These are phyloP conservation scores for Rhodophaea formosa DNA, from an alignment of 2,888 invertebrate genomes.

Conservation along the genomic window DNA sequence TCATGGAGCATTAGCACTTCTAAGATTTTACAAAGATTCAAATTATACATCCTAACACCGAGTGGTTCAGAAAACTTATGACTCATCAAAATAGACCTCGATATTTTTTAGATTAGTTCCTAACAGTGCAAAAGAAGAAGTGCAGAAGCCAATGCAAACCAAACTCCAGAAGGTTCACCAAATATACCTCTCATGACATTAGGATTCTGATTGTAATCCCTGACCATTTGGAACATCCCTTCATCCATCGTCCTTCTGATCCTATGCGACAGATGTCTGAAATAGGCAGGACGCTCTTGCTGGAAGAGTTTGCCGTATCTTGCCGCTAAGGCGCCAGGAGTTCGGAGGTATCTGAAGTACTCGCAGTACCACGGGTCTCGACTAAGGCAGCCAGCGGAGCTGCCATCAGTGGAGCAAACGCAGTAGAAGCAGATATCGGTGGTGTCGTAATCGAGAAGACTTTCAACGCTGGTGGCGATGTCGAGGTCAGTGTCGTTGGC, in stretches of 20 bases:
- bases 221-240: slow-evolving; percentile 53
- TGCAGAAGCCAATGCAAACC: slow-evolving; percentile 1
- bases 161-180: slow-evolving; percentile 26
- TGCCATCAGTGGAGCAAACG: slow-evolving; percentile 50
- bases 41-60: too few relatives aligned
- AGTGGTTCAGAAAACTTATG: too few relatives aligned
- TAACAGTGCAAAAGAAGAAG: not conserved
- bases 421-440: slow-evolving; percentile 54
- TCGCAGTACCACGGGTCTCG: slow-evolving; percentile 56
- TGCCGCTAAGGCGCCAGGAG: slow-evolving; percentile 35
- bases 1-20: too few relatives aligned
- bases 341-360: slow-evolving; percentile 46
- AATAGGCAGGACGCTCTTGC: slow-evolving; percentile 61
- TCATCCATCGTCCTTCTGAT: slow-evolving; percentile 66
- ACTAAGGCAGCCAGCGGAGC: slow-evolving; percentile 42
- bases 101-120: too few relatives aligned
- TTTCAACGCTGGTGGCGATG: slow-evolving; percentile 40
- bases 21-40: too few relatives aligned
- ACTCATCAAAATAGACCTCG: too few relatives aligned
- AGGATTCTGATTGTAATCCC: slow-evolving; percentile 54
- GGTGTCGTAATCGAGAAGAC: slow-evolving; percentile 50
- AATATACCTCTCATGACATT: slow-evolving; percentile 25
- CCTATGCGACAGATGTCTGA: slow-evolving; percentile 57
- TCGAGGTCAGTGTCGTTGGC: slow-evolving; percentile 58
- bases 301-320: slow-evolving; percentile 46